These are phyloP conservation scores for Callyntrura sp. DNA, from an alignment of 2,888 invertebrate species.

Conservation along the genomic window DNA sequence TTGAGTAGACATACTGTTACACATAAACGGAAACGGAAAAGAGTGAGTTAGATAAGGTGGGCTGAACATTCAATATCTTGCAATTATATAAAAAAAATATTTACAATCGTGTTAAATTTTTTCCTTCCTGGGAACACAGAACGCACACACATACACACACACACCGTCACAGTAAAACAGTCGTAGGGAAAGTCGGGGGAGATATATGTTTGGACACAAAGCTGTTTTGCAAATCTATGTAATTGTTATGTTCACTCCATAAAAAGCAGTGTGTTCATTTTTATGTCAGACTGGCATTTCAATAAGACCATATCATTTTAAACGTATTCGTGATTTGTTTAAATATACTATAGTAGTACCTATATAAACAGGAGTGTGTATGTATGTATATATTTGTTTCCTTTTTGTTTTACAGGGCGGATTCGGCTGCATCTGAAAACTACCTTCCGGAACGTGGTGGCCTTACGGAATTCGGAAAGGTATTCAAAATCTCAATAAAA, in stretches of 20 bases:
- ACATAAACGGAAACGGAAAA: background rate
- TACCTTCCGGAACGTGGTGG: conserved; percentile 83
- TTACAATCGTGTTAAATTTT: background rate
- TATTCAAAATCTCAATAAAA: conserved; percentile 78
- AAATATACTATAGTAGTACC: background rate
- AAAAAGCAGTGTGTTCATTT: conserved; percentile 58
- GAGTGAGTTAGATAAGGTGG: conserved; percentile 24
- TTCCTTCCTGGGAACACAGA: conserved; percentile 6
- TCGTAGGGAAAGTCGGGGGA: background rate
- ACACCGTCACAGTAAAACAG: background rate
- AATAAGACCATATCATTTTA: background rate
- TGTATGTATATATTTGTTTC: background rate
- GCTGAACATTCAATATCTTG: background rate
- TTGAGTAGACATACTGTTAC: background rate
- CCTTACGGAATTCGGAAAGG: conserved; percentile 84
- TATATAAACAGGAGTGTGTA: background rate
- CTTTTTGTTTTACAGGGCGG: conserved; percentile 81
- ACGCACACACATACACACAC: background rate
- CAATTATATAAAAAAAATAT: background rate
- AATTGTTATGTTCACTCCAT: conserved; percentile 65
- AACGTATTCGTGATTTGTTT: background rate
- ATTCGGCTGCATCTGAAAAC: conserved; percentile 83
- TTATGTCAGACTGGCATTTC: background rate
- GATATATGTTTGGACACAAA: conserved; percentile 39
- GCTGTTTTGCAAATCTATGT: conserved; percentile 64